A percentile compares a stretch with the other conserved stretches of the same genome.
phyloP scores from a whole-genome alignment of 2,113 vertebrate genomes.

The Rhizomys pruinosus region DNA sequence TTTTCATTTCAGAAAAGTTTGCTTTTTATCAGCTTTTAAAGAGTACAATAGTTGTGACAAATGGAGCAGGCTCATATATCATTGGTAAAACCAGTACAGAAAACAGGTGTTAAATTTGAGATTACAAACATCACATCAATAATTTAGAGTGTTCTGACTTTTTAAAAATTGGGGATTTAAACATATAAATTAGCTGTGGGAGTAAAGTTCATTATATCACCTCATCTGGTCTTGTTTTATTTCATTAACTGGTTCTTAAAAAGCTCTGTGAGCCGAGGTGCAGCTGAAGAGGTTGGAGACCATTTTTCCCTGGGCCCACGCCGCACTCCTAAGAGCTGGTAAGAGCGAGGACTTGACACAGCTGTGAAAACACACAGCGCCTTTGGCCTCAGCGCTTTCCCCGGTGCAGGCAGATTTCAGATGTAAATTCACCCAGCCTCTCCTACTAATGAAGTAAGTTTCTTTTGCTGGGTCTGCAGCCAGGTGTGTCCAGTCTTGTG shows the following conservation, averaged over 20 bases:
- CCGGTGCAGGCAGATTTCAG: constrained; percentile 88
- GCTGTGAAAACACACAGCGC: constrained; percentile 92
- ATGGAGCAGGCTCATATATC: constrained; percentile 63
- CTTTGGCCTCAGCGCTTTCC: constrained; percentile 88
- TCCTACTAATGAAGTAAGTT: constrained; percentile 89
- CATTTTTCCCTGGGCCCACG: constrained; percentile 87
- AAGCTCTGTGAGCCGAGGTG: constrained; percentile 87
- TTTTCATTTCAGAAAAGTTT: constrained; percentile 52
- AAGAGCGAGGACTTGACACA: constrained; percentile 89
- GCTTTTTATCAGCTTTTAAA: constrained; percentile 62
- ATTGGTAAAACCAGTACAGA: constrained; percentile 63
- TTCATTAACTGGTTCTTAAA: constrained; percentile 89
- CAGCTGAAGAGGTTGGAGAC: constrained; percentile 87
- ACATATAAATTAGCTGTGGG: constrained; percentile 83
- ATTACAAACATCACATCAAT: constrained; percentile 79
- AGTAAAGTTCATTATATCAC: constrained; percentile 82
- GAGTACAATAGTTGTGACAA: constrained; percentile 66
- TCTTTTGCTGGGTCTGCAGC: constrained; percentile 88
- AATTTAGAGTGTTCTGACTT: constrained; percentile 80
- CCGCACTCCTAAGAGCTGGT: constrained; percentile 86
- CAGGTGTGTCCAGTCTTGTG: constrained; percentile 89
- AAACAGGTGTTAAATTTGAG: constrained; percentile 77
- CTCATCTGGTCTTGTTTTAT: constrained; percentile 87
- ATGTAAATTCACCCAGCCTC: constrained; percentile 89
- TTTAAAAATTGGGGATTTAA: constrained; percentile 75